Percentiles rank a stretch among this genome's conserved stretches.
These are phyloP conservation scores for Apocrypta bakeri DNA, from an alignment of 1,140 invertebrate species.

Conservation along the genomic window DNA sequence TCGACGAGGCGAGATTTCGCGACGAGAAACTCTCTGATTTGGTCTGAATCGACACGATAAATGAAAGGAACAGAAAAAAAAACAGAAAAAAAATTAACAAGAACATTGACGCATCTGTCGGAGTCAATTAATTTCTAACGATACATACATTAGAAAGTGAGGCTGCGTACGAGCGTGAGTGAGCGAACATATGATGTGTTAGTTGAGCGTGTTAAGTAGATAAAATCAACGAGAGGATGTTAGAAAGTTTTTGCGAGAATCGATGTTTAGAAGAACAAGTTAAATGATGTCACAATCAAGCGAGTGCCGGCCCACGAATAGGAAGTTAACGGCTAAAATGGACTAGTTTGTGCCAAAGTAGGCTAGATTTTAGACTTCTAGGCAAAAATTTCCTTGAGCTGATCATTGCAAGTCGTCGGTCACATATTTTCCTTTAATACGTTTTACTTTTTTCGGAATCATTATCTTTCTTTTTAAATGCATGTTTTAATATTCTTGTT, in stretches of 20 bases:
- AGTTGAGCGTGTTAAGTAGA: slow-evolving; percentile 50
- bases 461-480: too few species aligned
- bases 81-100: slow-evolving; percentile 24
- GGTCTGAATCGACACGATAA: slow-evolving; percentile 62
- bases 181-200: slow-evolving; percentile 42
- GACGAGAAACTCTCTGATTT: slow-evolving; percentile 54
- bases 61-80: background rate
- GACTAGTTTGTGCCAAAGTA: slow-evolving; percentile 71
- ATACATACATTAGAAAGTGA: slow-evolving; percentile 62
- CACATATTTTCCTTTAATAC: slow-evolving; percentile 2
- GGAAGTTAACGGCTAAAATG: slow-evolving; percentile 28
- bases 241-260: slow-evolving; percentile 40
- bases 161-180: slow-evolving; percentile 53
- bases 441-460: background rate
- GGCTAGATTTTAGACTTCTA: slow-evolving; percentile 56
- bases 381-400: slow-evolving; percentile 26
- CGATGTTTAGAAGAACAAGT: slow-evolving; percentile 43
- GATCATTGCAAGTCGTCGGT: slow-evolving; percentile 22
- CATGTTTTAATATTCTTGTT: too few species aligned
- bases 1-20: slow-evolving; percentile 30
- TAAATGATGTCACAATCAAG: slow-evolving; percentile 57
- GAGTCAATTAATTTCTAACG: slow-evolving; percentile 74
- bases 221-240: slow-evolving; percentile 38
- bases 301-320: slow-evolving; percentile 70
- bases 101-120: slow-evolving; percentile 62